These are phyloP conservation scores for Gavialis gangeticus DNA, from an alignment of 2,113 vertebrate species.

Conservation along the genomic window DNA sequence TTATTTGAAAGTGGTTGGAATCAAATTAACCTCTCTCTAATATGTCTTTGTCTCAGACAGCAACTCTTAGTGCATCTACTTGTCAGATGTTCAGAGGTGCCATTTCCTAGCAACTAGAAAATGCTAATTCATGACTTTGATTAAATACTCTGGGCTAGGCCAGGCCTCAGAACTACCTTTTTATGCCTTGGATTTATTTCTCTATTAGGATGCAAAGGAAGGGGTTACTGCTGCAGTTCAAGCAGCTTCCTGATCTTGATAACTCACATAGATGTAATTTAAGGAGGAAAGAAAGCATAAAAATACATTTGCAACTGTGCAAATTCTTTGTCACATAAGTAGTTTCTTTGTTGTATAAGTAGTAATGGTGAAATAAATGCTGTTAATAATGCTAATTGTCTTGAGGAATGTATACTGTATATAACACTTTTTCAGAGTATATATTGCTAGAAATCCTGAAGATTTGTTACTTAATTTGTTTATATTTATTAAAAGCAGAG, in stretches of 20 bases:
- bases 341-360: not conserved
- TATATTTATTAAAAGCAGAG: not conserved
- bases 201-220: constrained; percentile 57
- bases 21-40: constrained; percentile 79
- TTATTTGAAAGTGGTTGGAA: constrained; percentile 70
- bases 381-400: not conserved
- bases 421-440: not conserved
- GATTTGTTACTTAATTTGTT: not conserved
- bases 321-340: not conserved
- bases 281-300: not conserved
- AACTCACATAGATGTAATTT: not conserved
- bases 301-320: not conserved
- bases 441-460: not conserved
- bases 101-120: constrained; percentile 76
- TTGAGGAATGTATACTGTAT: not conserved
- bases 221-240: constrained; percentile 29
- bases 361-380: not conserved
- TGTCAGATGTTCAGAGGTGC: constrained; percentile 70
- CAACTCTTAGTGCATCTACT: constrained; percentile 45
- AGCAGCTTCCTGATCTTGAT: not conserved
- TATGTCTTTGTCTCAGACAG: constrained; percentile 63
- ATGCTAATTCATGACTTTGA: constrained; percentile 79
- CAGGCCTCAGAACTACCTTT: constrained; percentile 59
- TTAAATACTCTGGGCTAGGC: constrained; percentile 76
- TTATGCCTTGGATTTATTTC: constrained; percentile 74